A percentile compares a stretch with the other conserved stretches of the same genome.
These are phyloP conservation scores for Orthochromis indermauri DNA, from an alignment of 2,113 vertebrate genomes.

Conservation along the genomic window DNA sequence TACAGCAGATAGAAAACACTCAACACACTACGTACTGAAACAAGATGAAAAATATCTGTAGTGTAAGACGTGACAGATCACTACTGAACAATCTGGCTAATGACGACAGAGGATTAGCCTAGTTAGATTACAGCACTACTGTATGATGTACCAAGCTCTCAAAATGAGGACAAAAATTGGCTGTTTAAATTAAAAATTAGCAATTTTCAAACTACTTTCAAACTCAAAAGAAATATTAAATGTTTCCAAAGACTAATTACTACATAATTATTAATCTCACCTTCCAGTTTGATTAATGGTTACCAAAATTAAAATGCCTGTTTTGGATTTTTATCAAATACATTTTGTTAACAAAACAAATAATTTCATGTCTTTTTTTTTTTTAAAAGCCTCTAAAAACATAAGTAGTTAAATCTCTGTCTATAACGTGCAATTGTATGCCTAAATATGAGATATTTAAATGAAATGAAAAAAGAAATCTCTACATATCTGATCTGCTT, in stretches of 20 bases:
- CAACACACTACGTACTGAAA: not conserved
- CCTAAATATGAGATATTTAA: not conserved
- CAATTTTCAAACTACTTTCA: not conserved
- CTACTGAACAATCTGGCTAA: not conserved
- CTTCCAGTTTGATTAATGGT: not conserved
- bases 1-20: not conserved
- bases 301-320: not conserved
- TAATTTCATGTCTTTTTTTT: not conserved
- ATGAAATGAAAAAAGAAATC: not conserved
- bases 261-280: not conserved
- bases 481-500: not conserved
- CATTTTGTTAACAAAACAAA: not conserved
- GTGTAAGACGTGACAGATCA: not conserved
- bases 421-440: not conserved
- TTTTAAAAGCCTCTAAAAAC: not conserved
- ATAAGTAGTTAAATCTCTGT: not conserved
- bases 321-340: not conserved
- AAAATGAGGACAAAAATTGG: not conserved
- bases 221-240: not conserved
- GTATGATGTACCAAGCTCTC: not conserved
- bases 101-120: not conserved
- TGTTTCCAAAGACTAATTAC: not conserved
- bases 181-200: not conserved
- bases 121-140: not conserved
- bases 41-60: not conserved